Percentiles rank a stretch among this genome's conserved stretches.
Conservation (phyloP, 1,140 invertebrate species). For the Drosophila funebris region DNA sequence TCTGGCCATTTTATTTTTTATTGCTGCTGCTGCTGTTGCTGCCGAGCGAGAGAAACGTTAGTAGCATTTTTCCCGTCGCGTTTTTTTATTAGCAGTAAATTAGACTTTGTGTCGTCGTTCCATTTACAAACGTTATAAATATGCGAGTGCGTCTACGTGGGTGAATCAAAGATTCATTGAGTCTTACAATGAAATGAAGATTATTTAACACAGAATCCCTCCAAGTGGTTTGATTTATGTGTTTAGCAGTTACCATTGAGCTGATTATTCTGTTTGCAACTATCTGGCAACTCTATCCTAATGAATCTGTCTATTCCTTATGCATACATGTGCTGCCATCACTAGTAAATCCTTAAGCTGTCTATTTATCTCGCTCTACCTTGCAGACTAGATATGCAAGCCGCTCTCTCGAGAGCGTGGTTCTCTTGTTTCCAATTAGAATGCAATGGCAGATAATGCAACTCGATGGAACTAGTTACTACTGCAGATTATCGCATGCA, state of each 20-base stretch:
- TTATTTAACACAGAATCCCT: background rate
- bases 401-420: background rate
- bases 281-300: background rate
- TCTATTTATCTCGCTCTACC: background rate
- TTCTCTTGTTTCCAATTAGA: too few relatives aligned
- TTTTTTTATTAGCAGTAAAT: conserved; percentile 62
- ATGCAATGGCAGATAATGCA: too few relatives aligned
- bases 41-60: conserved; percentile 12
- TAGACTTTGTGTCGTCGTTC: conserved; percentile 51
- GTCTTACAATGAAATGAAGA: too few relatives aligned
- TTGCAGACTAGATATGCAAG: background rate
- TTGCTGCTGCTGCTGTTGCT: conserved; percentile 4
- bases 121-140: conserved; percentile 42
- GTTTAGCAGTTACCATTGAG: too few relatives aligned
- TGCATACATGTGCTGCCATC: background rate
- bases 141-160: conserved; percentile 16
- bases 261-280: background rate
- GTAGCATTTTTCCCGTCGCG: conserved; percentile 25
- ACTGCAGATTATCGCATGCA: too few relatives aligned
- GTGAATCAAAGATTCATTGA: background rate
- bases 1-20: conserved; percentile 40
- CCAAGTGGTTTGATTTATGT: background rate
- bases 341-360: background rate
- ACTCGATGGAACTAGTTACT: too few relatives aligned
- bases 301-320: too few relatives aligned